Percentiles rank a stretch among this genome's conserved stretches.
Conservation (phyloP, 2,797 vertebrate genomes). For the Erethizon dorsatum region DNA sequence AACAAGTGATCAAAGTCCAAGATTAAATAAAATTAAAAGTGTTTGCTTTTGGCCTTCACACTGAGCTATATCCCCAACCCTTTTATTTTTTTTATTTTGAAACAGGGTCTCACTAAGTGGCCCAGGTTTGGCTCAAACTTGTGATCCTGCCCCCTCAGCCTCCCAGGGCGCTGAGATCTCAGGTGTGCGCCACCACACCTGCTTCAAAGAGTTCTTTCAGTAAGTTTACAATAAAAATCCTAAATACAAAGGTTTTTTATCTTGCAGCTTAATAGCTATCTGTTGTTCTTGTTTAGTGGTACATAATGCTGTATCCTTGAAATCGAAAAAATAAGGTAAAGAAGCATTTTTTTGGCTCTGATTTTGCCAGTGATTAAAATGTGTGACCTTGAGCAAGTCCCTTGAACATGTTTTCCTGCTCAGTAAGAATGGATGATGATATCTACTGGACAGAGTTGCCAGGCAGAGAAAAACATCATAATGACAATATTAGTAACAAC, state of each 20-base stretch:
- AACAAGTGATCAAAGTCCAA: neutral
- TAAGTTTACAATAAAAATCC: slow-evolving; percentile 20
- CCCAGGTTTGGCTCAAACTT: neutral
- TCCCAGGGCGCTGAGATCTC: neutral
- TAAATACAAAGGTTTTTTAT: neutral
- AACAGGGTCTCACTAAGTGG: neutral
- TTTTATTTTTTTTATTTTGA: too few relatives aligned
- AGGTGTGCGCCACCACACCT: neutral
- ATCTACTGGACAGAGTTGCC: neutral
- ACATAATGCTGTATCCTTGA: neutral
- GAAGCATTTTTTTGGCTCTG: neutral
- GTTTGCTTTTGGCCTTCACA: too few relatives aligned
- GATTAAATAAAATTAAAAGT: neutral
- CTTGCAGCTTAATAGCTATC: neutral
- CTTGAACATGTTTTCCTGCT: neutral
- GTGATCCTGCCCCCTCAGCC: neutral
- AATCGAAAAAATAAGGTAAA: neutral
- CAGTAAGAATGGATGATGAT: neutral
- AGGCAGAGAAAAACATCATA: neutral
- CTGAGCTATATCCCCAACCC: too few relatives aligned
- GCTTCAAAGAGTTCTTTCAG: neutral
- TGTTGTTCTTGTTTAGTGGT: neutral
- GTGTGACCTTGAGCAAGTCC: neutral
- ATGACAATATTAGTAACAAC: neutral
- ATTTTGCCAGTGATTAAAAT: neutral